Evolutionary conservation across 2,113 vertebrate species (phyloP).

Genomic region (Cephalopholis sonnerati): DNA sequence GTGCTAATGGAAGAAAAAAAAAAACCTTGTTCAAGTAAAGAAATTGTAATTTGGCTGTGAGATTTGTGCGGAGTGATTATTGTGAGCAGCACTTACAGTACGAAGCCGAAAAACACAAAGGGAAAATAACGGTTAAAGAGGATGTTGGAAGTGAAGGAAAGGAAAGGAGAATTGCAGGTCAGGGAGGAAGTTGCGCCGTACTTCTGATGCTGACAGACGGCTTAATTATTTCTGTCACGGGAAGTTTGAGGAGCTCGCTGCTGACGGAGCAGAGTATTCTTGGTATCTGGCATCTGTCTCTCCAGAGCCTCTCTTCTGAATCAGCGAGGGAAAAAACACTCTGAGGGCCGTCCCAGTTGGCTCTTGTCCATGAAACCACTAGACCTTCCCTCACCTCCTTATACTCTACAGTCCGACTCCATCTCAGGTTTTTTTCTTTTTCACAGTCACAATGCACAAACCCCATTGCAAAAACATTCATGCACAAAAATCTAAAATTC

Average conservation of each 20-base stretch:
- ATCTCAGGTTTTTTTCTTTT: not conserved
- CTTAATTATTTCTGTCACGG: conserved; percentile 75
- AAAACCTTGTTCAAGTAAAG: not conserved
- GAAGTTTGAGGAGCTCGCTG: conserved; percentile 56
- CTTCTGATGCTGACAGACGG: conserved; percentile 64
- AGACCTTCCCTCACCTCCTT: conserved; percentile 28
- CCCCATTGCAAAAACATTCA: not conserved
- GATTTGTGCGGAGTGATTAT: conserved; percentile 16
- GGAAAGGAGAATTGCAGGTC: not conserved
- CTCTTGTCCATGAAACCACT: conserved; percentile 36
- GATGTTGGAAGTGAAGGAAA: not conserved
- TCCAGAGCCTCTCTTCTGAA: conserved; percentile 35
- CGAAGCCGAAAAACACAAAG: not conserved
- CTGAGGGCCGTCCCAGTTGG: conserved; percentile 54
- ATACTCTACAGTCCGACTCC: not conserved
- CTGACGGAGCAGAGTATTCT: conserved; percentile 51
- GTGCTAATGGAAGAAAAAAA: conserved; percentile 29
- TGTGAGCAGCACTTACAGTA: conserved; percentile 3
- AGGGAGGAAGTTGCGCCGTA: conserved; percentile 16
- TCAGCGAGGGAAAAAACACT: conserved; percentile 25
- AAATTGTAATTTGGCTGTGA: not conserved
- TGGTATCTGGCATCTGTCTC: conserved; percentile 65
- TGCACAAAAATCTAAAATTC: not conserved
- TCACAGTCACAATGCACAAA: not conserved
- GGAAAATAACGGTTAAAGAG: not conserved